Evolutionary conservation across 1,140 invertebrate genomes (phyloP), one percentile per base, ranked within the genome.

Genomic region (Drosophila busckii): DNA sequence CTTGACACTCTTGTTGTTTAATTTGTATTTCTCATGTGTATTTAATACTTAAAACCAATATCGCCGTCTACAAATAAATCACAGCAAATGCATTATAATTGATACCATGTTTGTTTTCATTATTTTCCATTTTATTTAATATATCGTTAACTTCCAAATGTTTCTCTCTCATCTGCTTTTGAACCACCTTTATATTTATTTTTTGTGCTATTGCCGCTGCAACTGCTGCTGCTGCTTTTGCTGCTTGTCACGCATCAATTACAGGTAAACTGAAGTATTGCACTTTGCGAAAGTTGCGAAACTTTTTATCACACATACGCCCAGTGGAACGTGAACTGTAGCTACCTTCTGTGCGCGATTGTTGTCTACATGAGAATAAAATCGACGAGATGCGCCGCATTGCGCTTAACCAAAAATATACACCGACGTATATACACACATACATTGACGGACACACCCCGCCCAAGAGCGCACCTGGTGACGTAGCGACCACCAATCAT

Each of bases 11-110:
- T 84, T 82, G 76, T 82, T 82, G 66, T 84, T 78, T 82, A 66
- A 82, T 82, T n/a, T 80, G 64, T 82, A 80, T 69, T 50, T 73
- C 54, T 80, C 64, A 82, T 80, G 73, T n/a, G n/a, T 80, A 82
- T 83, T 82, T 80, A 80, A 82, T 73, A 73, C 69, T 82, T 76
- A 69, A 75, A 75, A 60, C 64, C 59, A 66, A 66, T 70, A 70
- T 50, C 69, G 75, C 65, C 64, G 75, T 62, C 55, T 62, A 65
- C 70, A 44, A 70, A 82, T 82, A 82, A 82, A 82, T 56, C 40
- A 58, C 58, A 75, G 54, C 69, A 73, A 80, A 50, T 73, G 70
- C 76, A 69, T 70, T 48, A 70, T 35, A 55, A 62, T 29, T 52
- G 40, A 41, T 35, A 29, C 23, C 26, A 70, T 62, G 66, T 37